Evolutionary conservation across 2,113 vertebrate species (phyloP).

Genomic region (Oncorhynchus kisutch): DNA sequence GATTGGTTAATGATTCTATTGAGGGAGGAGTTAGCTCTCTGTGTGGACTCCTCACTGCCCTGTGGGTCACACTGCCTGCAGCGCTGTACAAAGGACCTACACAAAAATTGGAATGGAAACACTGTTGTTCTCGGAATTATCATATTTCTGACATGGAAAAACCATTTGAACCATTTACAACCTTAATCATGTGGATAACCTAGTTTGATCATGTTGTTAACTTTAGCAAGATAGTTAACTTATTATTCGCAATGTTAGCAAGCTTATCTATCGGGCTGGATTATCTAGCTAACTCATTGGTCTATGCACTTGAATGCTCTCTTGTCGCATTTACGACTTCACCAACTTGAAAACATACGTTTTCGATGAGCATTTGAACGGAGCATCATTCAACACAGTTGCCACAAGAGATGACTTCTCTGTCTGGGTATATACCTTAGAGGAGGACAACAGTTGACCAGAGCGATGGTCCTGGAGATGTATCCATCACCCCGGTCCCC

Average conservation of each 20-base stretch:
- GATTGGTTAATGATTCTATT: slow-evolving; percentile 81
- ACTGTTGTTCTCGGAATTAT: background rate
- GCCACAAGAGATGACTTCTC: background rate
- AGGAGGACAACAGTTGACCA: slow-evolving; percentile 87
- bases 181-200: background rate
- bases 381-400: background rate
- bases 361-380: too few relatives aligned
- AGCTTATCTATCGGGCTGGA: background rate
- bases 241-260: background rate
- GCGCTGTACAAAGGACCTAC: slow-evolving; percentile 79
- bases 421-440: slow-evolving; percentile 68
- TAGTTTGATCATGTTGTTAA: too few relatives aligned
- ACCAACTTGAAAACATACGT: too few relatives aligned
- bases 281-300: too few relatives aligned
- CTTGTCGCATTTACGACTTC: too few relatives aligned
- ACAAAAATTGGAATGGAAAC: slow-evolving; percentile 3
- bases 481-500: slow-evolving; percentile 71
- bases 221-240: too few relatives aligned
- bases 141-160: background rate
- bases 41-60: slow-evolving; percentile 74
- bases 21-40: slow-evolving; percentile 74
- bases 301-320: too few relatives aligned
- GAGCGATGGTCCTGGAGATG: slow-evolving; percentile 76
- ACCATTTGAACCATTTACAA: background rate
- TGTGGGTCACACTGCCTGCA: slow-evolving; percentile 81